Conservation (phyloP, 2,888 invertebrate species). For the Rutpela maculata region DNA sequence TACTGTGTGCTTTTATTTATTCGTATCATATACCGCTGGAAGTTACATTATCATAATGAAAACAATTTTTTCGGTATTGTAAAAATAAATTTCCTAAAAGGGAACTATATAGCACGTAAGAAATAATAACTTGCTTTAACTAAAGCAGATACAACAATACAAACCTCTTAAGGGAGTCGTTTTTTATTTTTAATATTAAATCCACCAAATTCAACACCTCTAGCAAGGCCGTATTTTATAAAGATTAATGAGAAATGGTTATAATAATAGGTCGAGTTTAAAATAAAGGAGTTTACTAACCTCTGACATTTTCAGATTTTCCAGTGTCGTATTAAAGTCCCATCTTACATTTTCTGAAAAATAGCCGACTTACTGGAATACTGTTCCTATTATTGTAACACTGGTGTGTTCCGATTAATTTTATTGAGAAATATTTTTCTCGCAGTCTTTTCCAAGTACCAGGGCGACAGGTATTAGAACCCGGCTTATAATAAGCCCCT, state of each 20-base stretch:
- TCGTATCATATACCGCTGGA: too few species aligned
- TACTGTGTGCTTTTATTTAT: too few species aligned
- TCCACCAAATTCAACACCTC: neutral
- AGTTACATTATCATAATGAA: neutral
- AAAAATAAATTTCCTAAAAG: neutral
- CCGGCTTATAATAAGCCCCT: too few species aligned
- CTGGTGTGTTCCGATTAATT: neutral
- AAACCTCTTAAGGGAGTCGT: neutral
- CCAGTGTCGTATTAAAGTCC: neutral
- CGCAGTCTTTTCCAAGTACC: too few species aligned
- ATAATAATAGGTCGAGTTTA: slow-evolving; percentile 29
- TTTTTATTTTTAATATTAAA: neutral
- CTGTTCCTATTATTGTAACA: slow-evolving; percentile 8
- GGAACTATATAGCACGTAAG: neutral
- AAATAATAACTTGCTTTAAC: neutral
- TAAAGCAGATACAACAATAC: neutral
- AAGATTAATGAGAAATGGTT: slow-evolving; percentile 12
- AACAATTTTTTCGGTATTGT: neutral
- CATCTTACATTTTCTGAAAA: slow-evolving; percentile 17
- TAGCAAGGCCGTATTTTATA: slow-evolving; percentile 1
- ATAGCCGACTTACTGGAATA: neutral
- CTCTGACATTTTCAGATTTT: slow-evolving; percentile 32
- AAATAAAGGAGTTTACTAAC: slow-evolving; percentile 28
- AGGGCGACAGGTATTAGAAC: too few species aligned
- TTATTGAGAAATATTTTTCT: slow-evolving; percentile 1